phyloP scores from a whole-genome alignment of 2,113 vertebrate species.

The Lophura nycthemera region DNA sequence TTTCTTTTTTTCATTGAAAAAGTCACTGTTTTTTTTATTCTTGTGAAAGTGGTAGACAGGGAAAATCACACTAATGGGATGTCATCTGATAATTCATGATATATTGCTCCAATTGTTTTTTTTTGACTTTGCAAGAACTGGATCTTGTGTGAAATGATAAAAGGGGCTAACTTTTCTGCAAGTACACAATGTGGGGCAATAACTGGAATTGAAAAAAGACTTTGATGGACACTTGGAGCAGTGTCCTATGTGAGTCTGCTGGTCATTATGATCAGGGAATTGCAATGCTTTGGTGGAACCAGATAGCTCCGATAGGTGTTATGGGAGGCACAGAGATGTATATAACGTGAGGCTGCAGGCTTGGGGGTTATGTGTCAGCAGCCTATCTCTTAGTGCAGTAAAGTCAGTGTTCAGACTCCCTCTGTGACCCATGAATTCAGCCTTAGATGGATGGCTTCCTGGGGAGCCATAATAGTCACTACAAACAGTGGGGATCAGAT shows the following conservation, averaged over 20 bases:
- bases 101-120: neutral
- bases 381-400: slow-evolving; percentile 39
- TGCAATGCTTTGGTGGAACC: neutral
- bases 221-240: neutral
- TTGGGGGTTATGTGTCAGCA: neutral
- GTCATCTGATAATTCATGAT: neutral
- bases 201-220: neutral
- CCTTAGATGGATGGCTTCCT: neutral
- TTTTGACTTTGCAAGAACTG: neutral
- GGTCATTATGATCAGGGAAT: neutral
- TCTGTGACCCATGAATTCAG: neutral
- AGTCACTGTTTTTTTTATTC: neutral
- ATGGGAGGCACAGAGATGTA: neutral
- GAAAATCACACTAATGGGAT: neutral
- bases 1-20: neutral
- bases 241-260: neutral
- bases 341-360: neutral
- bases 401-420: neutral
- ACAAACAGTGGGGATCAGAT: neutral
- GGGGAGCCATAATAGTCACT: neutral
- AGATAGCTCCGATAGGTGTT: neutral
- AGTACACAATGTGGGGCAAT: neutral
- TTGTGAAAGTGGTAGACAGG: neutral
- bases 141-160: neutral
- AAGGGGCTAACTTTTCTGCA: neutral